Evolutionary conservation across 2,113 vertebrate species (phyloP), one percentile per base, ranked within the genome.

Genomic region (Rhinichthys klamathensis): DNA sequence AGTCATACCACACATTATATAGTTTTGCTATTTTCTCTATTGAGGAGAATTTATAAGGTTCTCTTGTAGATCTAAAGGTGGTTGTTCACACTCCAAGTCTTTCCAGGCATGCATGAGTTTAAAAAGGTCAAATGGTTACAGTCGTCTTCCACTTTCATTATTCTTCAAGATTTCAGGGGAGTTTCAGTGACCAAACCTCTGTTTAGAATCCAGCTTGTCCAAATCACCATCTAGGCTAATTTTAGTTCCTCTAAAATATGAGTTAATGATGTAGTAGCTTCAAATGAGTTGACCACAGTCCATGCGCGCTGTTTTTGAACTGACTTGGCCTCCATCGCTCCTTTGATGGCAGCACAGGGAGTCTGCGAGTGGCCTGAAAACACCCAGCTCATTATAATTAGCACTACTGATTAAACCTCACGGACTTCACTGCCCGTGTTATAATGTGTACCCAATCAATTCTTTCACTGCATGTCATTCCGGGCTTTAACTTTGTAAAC

Each of bases 301-400:
- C 18, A 3, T 46, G 10, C 1, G 15, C 9, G 74, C 76, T 80
- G 81, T 60, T 74, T 84, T 75, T 69, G 46, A 60, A 67, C 46
- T 32, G 11, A 16, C 27, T 9, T 86, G 44, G 30, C 56, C 27
- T 60, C 63, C 38, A 35, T 44, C 41, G 41, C 58, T 84, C 21
- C 72, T 69, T 61, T 63, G 25, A 44, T 49, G 61, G 35, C 46
- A 21, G 67, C 61, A 27, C 60, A 82, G 82, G 80, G 51, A 72
- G 67, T 73, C 60, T 78, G 60, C 51, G 35, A 72, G 85, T 63
- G 80, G 73, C 84, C 82, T 87, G 79, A 73, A 60, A 89, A 81
- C 84, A 78, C 81, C 80, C 78, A 18, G 60, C 58, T 83, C 32
- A 27, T 86, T 89, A 73, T 88, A 89, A 91, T 90, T 91, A 74